phyloP scores from a whole-genome alignment of 92 coral and sea anemone species.

The Porites rus region DNA sequence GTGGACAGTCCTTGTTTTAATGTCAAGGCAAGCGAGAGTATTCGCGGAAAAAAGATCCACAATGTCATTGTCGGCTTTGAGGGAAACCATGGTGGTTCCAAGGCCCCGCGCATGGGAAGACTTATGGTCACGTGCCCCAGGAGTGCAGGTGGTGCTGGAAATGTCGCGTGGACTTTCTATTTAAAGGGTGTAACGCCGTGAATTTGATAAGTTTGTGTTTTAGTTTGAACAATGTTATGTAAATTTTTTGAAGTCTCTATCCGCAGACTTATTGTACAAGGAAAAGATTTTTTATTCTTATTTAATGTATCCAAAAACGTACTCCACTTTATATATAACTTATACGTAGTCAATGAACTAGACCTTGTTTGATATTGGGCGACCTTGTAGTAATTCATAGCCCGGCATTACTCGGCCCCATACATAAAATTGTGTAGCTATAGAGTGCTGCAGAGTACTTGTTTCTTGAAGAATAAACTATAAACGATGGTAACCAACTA shows the following conservation, averaged over 20 bases:
- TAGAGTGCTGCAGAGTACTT: not conserved
- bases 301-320: not conserved
- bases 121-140: slow-evolving; percentile 92
- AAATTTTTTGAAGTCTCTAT: not conserved
- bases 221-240: not conserved
- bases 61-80: slow-evolving; percentile 93
- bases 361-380: too few species aligned
- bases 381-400: too few species aligned
- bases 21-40: slow-evolving; percentile 91
- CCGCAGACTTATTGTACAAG: not conserved
- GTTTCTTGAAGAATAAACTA: not conserved
- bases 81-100: slow-evolving; percentile 92
- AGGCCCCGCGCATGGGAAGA: slow-evolving; percentile 98
- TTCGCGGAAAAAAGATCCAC: slow-evolving; percentile 95
- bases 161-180: slow-evolving; percentile 92
- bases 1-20: slow-evolving; percentile 93
- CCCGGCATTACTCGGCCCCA: too few species aligned
- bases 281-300: not conserved
- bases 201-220: not conserved
- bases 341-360: not conserved
- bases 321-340: not conserved
- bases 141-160: slow-evolving; percentile 93
- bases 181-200: slow-evolving; percentile 89
- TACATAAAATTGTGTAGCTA: too few species aligned
- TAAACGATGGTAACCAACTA: not conserved